Conservation (phyloP, 2,797 vertebrate genomes). For the Sciurus vulgaris region DNA sequence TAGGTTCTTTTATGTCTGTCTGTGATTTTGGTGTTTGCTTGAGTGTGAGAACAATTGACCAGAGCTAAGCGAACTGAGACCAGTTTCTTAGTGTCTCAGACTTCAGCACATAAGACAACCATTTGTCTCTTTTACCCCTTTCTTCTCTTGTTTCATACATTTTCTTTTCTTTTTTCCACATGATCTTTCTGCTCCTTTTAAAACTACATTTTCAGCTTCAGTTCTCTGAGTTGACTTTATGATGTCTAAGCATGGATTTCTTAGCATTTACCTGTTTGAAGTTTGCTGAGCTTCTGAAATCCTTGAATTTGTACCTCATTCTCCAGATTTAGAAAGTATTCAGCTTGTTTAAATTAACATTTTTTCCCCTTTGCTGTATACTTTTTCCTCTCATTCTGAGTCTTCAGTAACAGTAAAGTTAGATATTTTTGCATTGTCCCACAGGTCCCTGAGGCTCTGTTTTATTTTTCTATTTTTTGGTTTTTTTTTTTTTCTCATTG, state of each 20-base stretch:
- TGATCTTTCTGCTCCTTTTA: background rate
- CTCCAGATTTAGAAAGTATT: background rate
- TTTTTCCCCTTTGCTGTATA: background rate
- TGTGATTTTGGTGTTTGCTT: background rate
- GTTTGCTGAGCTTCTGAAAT: conserved; percentile 33
- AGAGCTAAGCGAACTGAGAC: background rate
- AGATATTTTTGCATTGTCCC: background rate
- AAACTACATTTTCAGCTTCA: conserved; percentile 1
- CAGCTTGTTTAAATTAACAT: background rate
- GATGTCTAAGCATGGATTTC: background rate
- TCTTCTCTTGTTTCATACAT: background rate
- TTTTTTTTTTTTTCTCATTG: background rate
- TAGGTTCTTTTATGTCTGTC: background rate
- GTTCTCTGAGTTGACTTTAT: background rate
- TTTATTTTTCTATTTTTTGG: conserved; percentile 2
- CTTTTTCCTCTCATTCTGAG: background rate
- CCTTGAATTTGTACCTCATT: background rate
- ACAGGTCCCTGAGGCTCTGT: background rate
- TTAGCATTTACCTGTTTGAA: background rate
- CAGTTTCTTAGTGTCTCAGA: background rate
- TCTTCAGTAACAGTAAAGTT: background rate
- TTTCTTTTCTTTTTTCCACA: background rate
- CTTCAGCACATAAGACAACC: background rate
- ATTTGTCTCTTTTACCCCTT: background rate
- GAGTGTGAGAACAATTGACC: background rate